Evolutionary conservation across 2,888 invertebrate species (phyloP), one percentile per base, ranked within the genome.

Genomic region (Eubasilissa splendida): DNA sequence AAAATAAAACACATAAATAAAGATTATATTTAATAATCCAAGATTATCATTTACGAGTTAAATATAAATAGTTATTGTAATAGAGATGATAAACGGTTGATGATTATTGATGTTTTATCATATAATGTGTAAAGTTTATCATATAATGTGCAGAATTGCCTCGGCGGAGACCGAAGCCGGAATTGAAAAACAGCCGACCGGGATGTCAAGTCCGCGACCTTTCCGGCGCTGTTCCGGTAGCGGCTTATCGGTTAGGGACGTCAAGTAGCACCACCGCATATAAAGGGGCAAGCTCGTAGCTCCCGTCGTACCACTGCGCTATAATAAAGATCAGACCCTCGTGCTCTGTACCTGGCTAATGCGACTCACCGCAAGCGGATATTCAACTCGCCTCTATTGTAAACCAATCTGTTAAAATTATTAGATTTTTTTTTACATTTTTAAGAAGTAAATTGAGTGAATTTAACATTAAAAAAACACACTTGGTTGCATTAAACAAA

Each of bases 191-290:
- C 33, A 31, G 33, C 58, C 33, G 73, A 11, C 22, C 63, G 63
- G 63, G 73, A 31, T 31, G 73, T 58, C 58, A 58, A 58, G 53
- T 71, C 70, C 53, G 54, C 11, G 33, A 54, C 54, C 56, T 71
- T 71, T 71, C 71, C 74, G 58, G 74, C 1, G 58, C 74, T 59
- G n/a, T 74, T 74, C 74, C 74, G 74, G 59, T 33, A 14, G 33
- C n/a, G 22, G 56, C 59, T 33, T 42, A 50, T 50, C 78, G 79
- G 42, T 42, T 42, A 42, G 7, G 42, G 58, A 31, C 59, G 70
- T 65, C 33, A 53, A 70, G 53, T 52, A 14, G 12, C 50, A 14
- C 66, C 14, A 68, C 52, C 66, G 14, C 50, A 14, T 50, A 31
- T 4, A 68, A 68, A 52, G 66, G 52, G 66, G 12, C 33, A 50